A percentile compares a stretch with the other conserved stretches of the same genome.
Evolutionary conservation across 1,140 invertebrate genomes (phyloP).

Genomic region (Panonychus citri): DNA sequence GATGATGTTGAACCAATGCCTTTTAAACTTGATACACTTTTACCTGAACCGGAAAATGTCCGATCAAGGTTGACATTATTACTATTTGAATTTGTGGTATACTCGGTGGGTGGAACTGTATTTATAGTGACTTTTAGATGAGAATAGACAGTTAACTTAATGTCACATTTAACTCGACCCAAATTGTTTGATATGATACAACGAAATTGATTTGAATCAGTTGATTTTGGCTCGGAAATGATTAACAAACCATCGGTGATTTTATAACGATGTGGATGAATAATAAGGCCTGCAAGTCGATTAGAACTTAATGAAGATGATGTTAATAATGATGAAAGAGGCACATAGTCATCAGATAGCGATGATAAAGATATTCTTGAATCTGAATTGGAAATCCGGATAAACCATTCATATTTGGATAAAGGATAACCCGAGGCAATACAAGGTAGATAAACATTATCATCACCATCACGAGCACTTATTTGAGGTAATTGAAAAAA

Average conservation of each 20-base stretch:
- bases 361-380: no score
- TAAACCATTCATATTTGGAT: slow-evolving; percentile 1
- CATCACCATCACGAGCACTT: background rate
- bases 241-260: background rate
- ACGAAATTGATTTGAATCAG: background rate
- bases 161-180: background rate
- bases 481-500: background rate
- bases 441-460: slow-evolving; percentile 3
- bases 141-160: background rate
- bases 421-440: slow-evolving; percentile 1
- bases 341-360: no score
- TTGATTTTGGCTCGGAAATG: background rate
- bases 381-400: background rate
- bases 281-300: no score
- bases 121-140: background rate
- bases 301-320: background rate
- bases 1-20: no score
- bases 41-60: background rate
- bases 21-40: no score
- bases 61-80: background rate
- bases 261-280: background rate
- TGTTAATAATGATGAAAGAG: background rate
- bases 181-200: background rate
- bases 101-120: background rate
- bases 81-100: no score